Percentiles rank a stretch among this genome's conserved stretches.
Evolutionary conservation across 2,113 vertebrate species (phyloP).

Genomic region (Strigops habroptila): DNA sequence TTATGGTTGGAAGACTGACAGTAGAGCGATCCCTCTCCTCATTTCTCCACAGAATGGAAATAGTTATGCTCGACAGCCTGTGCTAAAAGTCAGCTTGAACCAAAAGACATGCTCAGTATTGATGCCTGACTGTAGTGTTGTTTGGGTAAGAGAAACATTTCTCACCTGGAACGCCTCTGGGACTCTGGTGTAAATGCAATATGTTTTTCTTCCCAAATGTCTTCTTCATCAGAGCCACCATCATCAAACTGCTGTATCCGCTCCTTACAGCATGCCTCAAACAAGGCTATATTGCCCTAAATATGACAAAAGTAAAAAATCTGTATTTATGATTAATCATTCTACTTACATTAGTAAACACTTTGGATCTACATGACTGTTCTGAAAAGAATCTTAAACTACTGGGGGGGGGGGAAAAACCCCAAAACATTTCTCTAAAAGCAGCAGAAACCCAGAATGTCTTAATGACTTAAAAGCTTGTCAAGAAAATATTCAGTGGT

Average conservation of each 20-base stretch:
- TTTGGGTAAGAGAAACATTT: neutral
- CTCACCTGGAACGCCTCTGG: conserved; percentile 89
- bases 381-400: neutral
- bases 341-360: neutral
- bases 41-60: neutral
- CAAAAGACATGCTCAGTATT: neutral
- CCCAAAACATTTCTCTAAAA: neutral
- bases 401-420: fast-evolving
- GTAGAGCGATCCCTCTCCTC: neutral
- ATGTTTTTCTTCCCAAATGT: conserved; percentile 98
- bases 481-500: neutral
- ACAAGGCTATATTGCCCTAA: conserved; percentile 96
- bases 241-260: conserved; percentile 98
- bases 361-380: neutral
- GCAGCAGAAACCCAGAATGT: neutral
- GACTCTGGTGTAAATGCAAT: conserved; percentile 90
- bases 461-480: neutral
- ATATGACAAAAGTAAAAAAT: neutral
- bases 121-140: neutral
- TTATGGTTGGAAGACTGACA: neutral
- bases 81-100: neutral
- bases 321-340: neutral
- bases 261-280: conserved; percentile 97
- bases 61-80: neutral
- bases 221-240: conserved; percentile 96